Evolutionary conservation across 2,113 vertebrate species (phyloP).

Genomic region (Chitala chitala): DNA sequence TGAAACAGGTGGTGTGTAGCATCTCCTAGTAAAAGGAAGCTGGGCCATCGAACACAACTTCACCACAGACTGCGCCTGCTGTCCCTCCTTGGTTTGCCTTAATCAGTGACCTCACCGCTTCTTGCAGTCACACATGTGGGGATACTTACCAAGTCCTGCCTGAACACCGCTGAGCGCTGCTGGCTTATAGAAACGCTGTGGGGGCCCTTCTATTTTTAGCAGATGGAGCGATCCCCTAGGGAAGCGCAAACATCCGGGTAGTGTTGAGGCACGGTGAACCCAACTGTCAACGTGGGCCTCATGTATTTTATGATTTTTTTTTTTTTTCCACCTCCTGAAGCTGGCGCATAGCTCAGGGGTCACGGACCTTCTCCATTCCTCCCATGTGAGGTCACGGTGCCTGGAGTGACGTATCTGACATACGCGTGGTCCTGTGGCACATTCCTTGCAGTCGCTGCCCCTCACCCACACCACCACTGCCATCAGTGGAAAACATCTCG

Average conservation of each 20-base stretch:
- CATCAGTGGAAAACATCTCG: conserved; percentile 9
- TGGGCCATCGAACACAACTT: too few species aligned
- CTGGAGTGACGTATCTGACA: too few species aligned
- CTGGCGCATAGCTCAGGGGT: background rate
- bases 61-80: too few species aligned
- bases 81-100: too few species aligned
- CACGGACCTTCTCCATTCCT: background rate
- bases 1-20: too few species aligned
- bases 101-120: background rate
- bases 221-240: background rate
- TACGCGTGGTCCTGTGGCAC: background rate
- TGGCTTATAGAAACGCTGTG: background rate
- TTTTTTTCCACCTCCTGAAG: background rate
- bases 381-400: too few species aligned
- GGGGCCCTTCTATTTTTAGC: background rate
- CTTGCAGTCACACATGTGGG: background rate
- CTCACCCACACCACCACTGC: background rate
- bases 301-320: background rate
- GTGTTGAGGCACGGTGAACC: background rate
- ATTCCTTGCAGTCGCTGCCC: background rate
- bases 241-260: background rate
- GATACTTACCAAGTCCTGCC: background rate
- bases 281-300: background rate
- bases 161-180: background rate
- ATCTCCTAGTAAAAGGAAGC: too few species aligned